Conservation (phyloP, 2,888 invertebrate species). For the Chironomus tentans region DNA sequence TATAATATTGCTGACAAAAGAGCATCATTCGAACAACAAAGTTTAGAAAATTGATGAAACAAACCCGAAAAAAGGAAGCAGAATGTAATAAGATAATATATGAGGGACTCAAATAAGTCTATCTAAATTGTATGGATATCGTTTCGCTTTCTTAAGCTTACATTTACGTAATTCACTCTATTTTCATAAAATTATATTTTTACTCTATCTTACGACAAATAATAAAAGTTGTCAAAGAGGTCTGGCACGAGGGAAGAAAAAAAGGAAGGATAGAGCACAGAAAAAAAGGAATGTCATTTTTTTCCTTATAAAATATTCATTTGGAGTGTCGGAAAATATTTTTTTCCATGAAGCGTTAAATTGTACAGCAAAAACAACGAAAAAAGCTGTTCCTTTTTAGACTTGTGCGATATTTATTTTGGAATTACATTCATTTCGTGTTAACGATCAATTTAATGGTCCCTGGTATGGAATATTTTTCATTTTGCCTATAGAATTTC, state of each 20-base stretch:
- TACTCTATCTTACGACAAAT: background rate
- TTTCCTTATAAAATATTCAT: background rate
- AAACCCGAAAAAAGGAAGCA: no score
- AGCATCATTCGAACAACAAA: no score
- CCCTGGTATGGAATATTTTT: background rate
- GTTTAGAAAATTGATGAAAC: no score
- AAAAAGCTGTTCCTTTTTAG: background rate
- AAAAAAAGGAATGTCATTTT: background rate
- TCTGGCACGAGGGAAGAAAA: background rate
- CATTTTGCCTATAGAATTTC: no score
- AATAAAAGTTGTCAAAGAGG: background rate
- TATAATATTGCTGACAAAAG: no score
- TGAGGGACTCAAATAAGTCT: no score
- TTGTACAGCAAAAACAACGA: background rate
- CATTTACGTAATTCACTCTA: no score
- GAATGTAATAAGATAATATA: no score
- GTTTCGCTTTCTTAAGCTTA: no score
- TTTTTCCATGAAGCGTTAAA: background rate
- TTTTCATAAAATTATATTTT: no score
- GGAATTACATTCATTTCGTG: constrained; percentile 5
- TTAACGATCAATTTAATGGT: constrained; percentile 15
- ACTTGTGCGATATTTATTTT: background rate
- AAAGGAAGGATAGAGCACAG: background rate
- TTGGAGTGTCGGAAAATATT: background rate
- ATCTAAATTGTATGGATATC: no score